A percentile compares a stretch with the other conserved stretches of the same genome.
Conservation (phyloP, 2,113 vertebrate species). For the Actinemys pallida region DNA sequence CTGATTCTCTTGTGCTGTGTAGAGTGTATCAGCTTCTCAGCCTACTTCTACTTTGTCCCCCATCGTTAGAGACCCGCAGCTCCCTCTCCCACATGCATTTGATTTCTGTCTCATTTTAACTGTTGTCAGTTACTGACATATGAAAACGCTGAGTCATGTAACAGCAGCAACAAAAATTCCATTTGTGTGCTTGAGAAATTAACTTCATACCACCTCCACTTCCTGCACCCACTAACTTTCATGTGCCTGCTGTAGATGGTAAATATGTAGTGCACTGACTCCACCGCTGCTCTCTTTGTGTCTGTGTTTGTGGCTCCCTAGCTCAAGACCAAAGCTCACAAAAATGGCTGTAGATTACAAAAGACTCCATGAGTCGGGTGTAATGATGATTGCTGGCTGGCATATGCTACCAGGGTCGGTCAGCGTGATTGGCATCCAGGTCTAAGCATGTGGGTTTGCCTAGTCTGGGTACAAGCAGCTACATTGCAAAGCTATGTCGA, state of each 20-base stretch:
- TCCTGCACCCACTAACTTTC: neutral
- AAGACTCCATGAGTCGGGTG: neutral
- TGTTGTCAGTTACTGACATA: neutral
- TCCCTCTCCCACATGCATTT: neutral
- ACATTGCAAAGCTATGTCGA: neutral
- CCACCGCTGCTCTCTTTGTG: neutral
- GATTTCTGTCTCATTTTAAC: neutral
- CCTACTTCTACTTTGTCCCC: fast-evolving
- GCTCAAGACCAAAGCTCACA: neutral
- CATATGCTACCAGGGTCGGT: neutral
- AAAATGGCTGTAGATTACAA: neutral
- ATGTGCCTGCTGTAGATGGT: neutral
- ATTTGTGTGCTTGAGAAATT: constrained; percentile 16
- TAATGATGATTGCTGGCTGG: neutral
- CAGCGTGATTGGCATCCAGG: neutral
- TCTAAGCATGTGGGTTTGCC: neutral
- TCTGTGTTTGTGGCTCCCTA: neutral
- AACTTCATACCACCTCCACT: neutral
- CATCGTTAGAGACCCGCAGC: neutral
- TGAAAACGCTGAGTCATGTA: neutral
- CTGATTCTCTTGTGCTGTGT: constrained; percentile 12
- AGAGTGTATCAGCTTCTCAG: neutral
- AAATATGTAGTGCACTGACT: neutral
- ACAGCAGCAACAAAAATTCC: neutral
- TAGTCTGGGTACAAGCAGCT: neutral